These are phyloP conservation scores for Syrista parreyssii DNA, from an alignment of 2,888 invertebrate species.

Conservation along the genomic window DNA sequence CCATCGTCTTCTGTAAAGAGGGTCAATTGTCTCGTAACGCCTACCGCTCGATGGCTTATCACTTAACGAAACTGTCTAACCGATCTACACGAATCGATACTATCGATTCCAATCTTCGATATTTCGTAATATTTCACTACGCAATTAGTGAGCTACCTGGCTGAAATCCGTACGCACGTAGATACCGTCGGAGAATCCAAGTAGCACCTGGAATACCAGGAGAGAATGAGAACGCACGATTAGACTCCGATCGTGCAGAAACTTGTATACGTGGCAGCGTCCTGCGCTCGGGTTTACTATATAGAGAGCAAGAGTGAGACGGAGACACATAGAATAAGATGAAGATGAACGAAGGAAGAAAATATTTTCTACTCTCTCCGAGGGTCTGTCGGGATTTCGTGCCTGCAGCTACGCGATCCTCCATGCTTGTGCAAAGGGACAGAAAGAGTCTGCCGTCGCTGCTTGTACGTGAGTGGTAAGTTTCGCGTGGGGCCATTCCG, in stretches of 20 bases:
- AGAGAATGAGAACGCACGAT: background rate
- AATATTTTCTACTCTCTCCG: background rate
- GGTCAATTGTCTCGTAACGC: background rate
- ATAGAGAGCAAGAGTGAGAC: constrained; percentile 22
- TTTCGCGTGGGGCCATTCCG: background rate
- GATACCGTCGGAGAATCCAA: background rate
- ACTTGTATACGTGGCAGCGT: constrained; percentile 44
- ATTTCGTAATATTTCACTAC: background rate
- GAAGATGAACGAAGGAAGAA: background rate
- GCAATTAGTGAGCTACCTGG: background rate
- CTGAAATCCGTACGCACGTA: background rate
- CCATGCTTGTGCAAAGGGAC: background rate
- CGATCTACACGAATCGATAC: background rate
- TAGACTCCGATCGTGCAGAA: background rate
- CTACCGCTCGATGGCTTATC: background rate
- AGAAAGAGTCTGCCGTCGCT: background rate
- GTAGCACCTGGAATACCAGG: background rate
- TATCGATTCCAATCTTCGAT: background rate
- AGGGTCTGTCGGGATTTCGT: constrained; percentile 14
- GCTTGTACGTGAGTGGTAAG: background rate
- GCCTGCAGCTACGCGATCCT: constrained; percentile 21
- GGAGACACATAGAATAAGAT: background rate
- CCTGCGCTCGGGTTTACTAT: constrained; percentile 48
- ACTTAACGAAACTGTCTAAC: background rate
- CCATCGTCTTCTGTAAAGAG: background rate